Percentiles rank a stretch among this genome's conserved stretches.
Conservation (phyloP, 2,888 invertebrate species). For the Megastigmus dorsalis region DNA sequence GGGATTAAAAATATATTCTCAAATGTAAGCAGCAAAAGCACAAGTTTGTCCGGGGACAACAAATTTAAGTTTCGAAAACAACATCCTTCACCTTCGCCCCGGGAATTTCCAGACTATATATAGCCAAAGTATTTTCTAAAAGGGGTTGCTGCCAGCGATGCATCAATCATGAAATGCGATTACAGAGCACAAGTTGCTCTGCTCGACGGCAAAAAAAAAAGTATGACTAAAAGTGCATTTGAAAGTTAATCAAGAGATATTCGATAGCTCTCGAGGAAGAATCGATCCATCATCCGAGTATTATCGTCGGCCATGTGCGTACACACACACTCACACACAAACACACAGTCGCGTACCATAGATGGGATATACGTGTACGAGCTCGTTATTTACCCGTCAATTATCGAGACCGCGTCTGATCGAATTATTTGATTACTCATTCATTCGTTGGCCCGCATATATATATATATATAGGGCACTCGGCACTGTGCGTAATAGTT, state of each 20-base stretch:
- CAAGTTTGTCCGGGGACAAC: too few species aligned
- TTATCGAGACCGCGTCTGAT: slow-evolving; percentile 7
- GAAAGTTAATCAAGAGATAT: background rate
- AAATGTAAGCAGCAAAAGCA: too few species aligned
- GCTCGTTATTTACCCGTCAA: slow-evolving; percentile 24
- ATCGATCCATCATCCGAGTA: slow-evolving; percentile 3
- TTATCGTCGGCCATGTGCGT: background rate
- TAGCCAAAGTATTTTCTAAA: too few species aligned
- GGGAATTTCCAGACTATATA: too few species aligned
- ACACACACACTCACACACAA: background rate
- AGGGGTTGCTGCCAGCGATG: too few species aligned
- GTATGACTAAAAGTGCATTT: background rate
- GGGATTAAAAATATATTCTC: too few species aligned
- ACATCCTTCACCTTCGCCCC: too few species aligned
- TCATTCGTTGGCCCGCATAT: background rate
- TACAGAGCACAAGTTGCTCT: too few species aligned
- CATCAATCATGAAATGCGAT: too few species aligned
- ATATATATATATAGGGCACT: too few species aligned
- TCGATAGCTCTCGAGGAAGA: background rate
- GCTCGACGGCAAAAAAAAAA: background rate
- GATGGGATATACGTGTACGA: background rate
- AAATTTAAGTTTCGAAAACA: too few species aligned
- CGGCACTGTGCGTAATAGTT: background rate
- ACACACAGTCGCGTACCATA: background rate
- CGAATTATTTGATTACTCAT: slow-evolving; percentile 26